phyloP scores from a whole-genome alignment of 2,113 vertebrate genomes.

The Psittacula cyanocephala region DNA sequence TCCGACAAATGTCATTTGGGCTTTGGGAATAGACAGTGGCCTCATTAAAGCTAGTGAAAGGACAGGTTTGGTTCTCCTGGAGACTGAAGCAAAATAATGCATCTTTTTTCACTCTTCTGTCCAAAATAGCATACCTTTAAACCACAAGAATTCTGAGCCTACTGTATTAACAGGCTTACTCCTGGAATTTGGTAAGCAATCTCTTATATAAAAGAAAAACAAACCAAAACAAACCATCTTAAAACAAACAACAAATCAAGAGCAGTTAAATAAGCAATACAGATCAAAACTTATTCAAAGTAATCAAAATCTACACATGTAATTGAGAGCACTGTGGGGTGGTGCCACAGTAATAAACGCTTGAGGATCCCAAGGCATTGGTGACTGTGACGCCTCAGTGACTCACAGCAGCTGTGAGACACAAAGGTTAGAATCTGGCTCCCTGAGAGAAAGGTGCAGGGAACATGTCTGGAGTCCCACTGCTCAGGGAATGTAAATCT shows the following conservation, averaged over 20 bases:
- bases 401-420: neutral
- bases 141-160: neutral
- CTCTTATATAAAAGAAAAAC: neutral
- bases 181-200: neutral
- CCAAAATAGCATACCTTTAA: neutral
- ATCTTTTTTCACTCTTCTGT: neutral
- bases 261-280: neutral
- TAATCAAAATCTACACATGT: neutral
- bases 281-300: neutral
- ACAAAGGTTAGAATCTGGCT: neutral
- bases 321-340: neutral
- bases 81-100: neutral
- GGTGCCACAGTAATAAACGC: neutral
- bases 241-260: neutral
- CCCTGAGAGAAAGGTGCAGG: neutral
- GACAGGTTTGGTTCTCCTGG: neutral
- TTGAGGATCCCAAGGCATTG: neutral
- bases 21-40: slow-evolving; percentile 15
- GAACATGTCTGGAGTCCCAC: neutral
- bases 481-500: neutral
- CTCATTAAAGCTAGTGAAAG: slow-evolving; percentile 33
- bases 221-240: neutral
- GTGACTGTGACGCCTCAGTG: neutral
- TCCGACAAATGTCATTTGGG: slow-evolving; percentile 39
- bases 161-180: neutral